phyloP scores from a whole-genome alignment of 2,888 invertebrate species.

The Helleia helle region DNA sequence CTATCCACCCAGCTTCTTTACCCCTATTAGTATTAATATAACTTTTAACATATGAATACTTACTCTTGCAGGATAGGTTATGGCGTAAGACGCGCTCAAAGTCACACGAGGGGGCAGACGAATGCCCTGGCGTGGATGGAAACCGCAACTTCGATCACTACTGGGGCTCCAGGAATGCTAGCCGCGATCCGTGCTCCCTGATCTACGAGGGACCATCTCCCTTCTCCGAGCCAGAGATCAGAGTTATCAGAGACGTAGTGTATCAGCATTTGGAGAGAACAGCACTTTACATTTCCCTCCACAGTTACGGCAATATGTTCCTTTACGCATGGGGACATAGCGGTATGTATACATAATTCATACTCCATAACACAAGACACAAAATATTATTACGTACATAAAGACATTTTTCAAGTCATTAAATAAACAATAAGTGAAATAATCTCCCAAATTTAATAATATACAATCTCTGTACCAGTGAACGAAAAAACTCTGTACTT shows the following conservation, averaged over 20 bases:
- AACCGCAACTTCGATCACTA: slow-evolving; percentile 85
- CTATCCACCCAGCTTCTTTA: too few species aligned
- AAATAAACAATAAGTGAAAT: too few species aligned
- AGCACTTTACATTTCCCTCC: slow-evolving; percentile 81
- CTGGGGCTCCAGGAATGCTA: slow-evolving; percentile 75
- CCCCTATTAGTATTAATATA: too few species aligned
- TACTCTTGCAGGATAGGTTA: slow-evolving; percentile 74
- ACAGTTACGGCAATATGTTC: slow-evolving; percentile 81
- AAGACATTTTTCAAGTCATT: too few species aligned
- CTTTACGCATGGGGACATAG: slow-evolving; percentile 82
- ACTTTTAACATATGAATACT: too few species aligned
- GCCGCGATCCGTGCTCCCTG: slow-evolving; percentile 72
- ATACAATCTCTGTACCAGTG: too few species aligned
- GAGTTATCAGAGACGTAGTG: slow-evolving; percentile 73
- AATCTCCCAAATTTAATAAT: too few species aligned
- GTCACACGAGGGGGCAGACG: slow-evolving; percentile 39
- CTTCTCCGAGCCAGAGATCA: slow-evolving; percentile 81
- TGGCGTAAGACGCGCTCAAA: slow-evolving; percentile 82
- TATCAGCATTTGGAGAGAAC: slow-evolving; percentile 60
- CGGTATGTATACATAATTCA: slow-evolving; percentile 39
- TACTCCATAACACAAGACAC: too few species aligned
- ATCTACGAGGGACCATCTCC: slow-evolving; percentile 76
- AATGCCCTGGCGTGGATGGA: slow-evolving; percentile 82
- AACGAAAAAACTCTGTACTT: too few species aligned
- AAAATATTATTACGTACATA: too few species aligned